phyloP scores from a whole-genome alignment of 2,888 invertebrate species.

The Aspidiotus rigidus region DNA sequence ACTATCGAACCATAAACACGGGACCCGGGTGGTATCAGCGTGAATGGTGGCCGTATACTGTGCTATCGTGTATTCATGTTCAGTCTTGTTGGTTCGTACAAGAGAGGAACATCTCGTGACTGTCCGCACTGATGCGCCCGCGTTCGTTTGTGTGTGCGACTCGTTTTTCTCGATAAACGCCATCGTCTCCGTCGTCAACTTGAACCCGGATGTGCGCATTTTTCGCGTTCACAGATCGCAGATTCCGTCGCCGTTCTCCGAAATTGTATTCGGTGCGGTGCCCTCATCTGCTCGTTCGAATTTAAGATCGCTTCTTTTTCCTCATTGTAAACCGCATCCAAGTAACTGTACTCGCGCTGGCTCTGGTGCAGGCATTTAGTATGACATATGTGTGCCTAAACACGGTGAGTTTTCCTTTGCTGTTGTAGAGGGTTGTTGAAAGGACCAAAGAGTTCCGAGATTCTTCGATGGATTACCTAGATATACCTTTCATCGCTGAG shows the following conservation, averaged over 20 bases:
- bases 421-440: not conserved
- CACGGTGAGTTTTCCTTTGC: not conserved
- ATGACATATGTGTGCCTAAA: constrained; percentile 4
- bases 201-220: constrained; percentile 4
- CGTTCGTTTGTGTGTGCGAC: not conserved
- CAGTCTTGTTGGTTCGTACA: not conserved
- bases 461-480: too few relatives aligned
- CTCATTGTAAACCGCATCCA: not conserved
- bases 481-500: too few relatives aligned
- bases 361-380: not conserved
- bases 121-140: too few relatives aligned
- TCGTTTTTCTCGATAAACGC: not conserved
- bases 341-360: constrained; percentile 5
- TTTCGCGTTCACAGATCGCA: constrained; percentile 1
- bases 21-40: not conserved
- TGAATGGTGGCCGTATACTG: not conserved
- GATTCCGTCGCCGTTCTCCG: constrained; percentile 1
- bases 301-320: not conserved
- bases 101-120: not conserved
- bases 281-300: not conserved
- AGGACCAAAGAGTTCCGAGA: too few relatives aligned
- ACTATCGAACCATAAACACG: not conserved
- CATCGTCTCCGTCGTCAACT: not conserved
- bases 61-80: not conserved
- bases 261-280: not conserved